These are phyloP conservation scores for Tenthredo notha DNA, from an alignment of 2,888 invertebrate genomes.

Conservation along the genomic window DNA sequence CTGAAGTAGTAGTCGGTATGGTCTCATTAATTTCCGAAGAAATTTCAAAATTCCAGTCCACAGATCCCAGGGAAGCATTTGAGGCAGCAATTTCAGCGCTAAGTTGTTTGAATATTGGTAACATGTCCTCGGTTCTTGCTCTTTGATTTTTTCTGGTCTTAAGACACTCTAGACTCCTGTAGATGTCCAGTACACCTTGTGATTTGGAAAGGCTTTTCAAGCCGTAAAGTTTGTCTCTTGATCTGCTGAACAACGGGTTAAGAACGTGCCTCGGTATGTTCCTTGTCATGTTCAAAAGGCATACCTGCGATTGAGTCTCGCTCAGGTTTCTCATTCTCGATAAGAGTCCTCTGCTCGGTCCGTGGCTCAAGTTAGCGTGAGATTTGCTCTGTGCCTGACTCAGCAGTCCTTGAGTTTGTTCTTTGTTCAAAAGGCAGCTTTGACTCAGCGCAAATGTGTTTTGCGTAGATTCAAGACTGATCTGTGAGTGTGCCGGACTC, in stretches of 20 bases:
- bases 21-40: background rate
- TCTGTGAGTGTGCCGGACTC: constrained; percentile 73
- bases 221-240: constrained; percentile 79
- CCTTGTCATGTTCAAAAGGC: constrained; percentile 66
- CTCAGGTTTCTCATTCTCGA: constrained; percentile 74
- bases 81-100: constrained; percentile 63
- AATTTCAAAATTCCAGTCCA: constrained; percentile 16
- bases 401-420: constrained; percentile 75
- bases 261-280: constrained; percentile 57
- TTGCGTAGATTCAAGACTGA: constrained; percentile 67
- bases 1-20: background rate
- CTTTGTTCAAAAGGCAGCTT: constrained; percentile 74
- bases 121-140: constrained; percentile 70
- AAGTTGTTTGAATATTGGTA: constrained; percentile 70
- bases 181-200: constrained; percentile 79
- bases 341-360: constrained; percentile 69
- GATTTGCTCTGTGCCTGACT: constrained; percentile 74
- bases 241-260: constrained; percentile 74
- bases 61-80: constrained; percentile 38
- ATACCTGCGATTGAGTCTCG: constrained; percentile 77
- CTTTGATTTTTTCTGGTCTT: constrained; percentile 70
- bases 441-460: constrained; percentile 67
- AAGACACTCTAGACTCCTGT: constrained; percentile 75
- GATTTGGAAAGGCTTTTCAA: constrained; percentile 79
- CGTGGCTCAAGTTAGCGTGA: constrained; percentile 72